Conservation (phyloP, 2,113 vertebrate species). For the Numenius arquata region DNA sequence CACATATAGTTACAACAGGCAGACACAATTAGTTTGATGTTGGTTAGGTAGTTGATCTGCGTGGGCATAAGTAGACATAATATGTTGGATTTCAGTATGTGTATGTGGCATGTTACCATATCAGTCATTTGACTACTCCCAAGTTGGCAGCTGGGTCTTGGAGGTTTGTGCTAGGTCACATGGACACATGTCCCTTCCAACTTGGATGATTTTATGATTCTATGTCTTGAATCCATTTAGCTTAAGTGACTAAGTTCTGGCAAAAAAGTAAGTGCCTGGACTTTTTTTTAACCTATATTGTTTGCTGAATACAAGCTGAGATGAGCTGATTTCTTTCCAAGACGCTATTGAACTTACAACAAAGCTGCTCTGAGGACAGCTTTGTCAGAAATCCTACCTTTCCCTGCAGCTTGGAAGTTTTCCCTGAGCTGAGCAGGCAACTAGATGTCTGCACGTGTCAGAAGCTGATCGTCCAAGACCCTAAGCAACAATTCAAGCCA, state of each 20-base stretch:
- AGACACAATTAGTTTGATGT: background rate
- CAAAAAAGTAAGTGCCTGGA: background rate
- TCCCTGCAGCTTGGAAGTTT: background rate
- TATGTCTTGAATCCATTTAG: background rate
- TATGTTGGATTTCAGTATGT: background rate
- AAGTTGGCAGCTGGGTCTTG: background rate
- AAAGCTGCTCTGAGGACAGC: background rate
- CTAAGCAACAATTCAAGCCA: background rate
- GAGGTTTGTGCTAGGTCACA: background rate
- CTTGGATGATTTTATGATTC: too few relatives aligned
- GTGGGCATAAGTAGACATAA: background rate
- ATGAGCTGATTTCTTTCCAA: background rate
- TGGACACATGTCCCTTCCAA: background rate
- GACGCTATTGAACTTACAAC: background rate
- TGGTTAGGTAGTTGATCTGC: background rate
- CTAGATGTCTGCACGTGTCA: background rate
- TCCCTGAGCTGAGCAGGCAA: background rate
- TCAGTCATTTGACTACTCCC: background rate
- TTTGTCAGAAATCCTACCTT: background rate
- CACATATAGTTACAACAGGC: background rate
- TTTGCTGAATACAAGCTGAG: background rate
- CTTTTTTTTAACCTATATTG: background rate
- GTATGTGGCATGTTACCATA: background rate
- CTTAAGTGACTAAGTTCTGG: background rate
- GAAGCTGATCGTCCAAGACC: background rate